Evolutionary conservation across 1,140 invertebrate genomes (phyloP), one percentile per base, ranked within the genome.

Genomic region (Epicauta chinensis): DNA sequence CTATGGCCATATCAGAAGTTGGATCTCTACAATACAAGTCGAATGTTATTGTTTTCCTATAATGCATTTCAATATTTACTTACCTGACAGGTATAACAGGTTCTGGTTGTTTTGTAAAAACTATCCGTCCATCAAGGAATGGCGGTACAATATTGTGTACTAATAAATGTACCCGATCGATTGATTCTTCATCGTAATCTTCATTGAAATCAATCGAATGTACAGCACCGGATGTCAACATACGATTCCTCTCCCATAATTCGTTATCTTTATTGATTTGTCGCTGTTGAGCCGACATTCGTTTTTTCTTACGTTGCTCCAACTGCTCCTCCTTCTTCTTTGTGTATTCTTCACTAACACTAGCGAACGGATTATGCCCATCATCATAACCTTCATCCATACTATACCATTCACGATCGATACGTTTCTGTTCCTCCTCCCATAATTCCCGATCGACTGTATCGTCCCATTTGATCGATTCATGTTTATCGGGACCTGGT

Each of bases 141-240:
- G 97, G 97, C 1, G 97, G 97, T 3, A 99, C 91, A 43, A 98
- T 95, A 70, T 99, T 98, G 67, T 98, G 95, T 1, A 99, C 96
- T 11, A 99, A 73, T 5, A 99, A 72, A 77, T 99, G 95, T 1
- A 99, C 95, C 51, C 95, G 71, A 45, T 89, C 89, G 9, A 81
- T 75, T 23, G 91, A 94, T 74, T 95, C 93, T 65, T 98, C 93
- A 61, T 92, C 92, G 66, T 93, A 89, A 69, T 98, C 92, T 59
- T 96, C 91, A 66, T 93, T 94, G 42, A 90, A 82, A 59, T 91
- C 89, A 2, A 94, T 79, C 32, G 87, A 87, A 60, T 87, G 87
- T 1, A 98, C 93, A 9, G 97, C 94, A 93, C 93, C 94, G 50
- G 92, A 96, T 2, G 93, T 94, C 7, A 98, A 77, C 91, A 99